Conservation (phyloP, 2,113 vertebrate genomes). For the Prunella himalayana region DNA sequence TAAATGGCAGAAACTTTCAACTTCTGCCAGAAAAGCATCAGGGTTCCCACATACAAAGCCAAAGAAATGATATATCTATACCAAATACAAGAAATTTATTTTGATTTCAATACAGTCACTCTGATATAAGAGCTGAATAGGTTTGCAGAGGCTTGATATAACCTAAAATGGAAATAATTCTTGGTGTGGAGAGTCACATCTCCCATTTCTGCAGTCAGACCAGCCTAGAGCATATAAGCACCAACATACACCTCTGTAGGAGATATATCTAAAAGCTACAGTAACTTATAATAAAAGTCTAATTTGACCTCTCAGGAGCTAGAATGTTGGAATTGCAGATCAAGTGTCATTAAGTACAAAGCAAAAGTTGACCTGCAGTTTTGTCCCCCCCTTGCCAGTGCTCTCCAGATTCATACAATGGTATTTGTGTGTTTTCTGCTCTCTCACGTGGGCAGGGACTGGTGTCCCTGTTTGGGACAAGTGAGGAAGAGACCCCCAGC, state of each 20-base stretch:
- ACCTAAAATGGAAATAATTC: neutral
- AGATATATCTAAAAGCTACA: neutral
- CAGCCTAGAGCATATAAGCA: neutral
- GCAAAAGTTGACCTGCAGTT: neutral
- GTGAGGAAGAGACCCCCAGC: neutral
- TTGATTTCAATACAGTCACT: neutral
- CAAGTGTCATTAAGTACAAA: neutral
- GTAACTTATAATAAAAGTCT: neutral
- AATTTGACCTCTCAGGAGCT: neutral
- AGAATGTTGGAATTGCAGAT: neutral
- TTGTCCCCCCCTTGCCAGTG: neutral
- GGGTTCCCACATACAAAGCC: neutral
- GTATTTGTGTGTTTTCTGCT: neutral
- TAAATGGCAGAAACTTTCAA: conserved; percentile 36
- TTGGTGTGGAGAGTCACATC: neutral
- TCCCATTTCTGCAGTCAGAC: neutral
- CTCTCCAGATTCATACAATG: neutral
- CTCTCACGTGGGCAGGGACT: accelerated
- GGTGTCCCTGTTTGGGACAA: neutral
- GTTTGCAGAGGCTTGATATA: neutral
- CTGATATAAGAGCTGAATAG: neutral
- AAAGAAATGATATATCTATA: neutral
- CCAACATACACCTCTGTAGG: neutral
- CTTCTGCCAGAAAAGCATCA: conserved; percentile 43
- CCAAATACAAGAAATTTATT: neutral